A percentile compares a stretch with the other conserved stretches of the same genome.
Conservation (phyloP, 1,140 invertebrate genomes). For the Zaprionus ghesquierei region DNA sequence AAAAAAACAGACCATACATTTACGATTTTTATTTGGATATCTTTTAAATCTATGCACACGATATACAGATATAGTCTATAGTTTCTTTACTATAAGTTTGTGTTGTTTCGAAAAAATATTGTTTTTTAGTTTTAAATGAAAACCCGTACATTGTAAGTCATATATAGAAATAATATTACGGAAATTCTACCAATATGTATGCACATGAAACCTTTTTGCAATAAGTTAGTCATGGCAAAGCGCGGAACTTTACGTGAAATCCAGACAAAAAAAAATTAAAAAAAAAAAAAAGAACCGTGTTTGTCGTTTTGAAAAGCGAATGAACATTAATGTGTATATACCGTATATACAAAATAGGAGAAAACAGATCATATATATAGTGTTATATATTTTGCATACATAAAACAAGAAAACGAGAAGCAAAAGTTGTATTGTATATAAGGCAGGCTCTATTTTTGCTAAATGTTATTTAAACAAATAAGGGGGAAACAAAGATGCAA, state of each 20-base stretch:
- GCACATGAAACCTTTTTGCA: conserved; percentile 68
- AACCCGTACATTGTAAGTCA: conserved; percentile 51
- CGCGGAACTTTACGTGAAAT: conserved; percentile 36
- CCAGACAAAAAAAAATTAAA: conserved; percentile 25
- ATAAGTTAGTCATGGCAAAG: conserved; percentile 75
- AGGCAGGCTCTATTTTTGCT: conserved; percentile 80
- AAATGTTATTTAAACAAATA: conserved; percentile 81
- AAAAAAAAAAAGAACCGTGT: conserved; percentile 17
- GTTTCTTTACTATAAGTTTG: conserved; percentile 63
- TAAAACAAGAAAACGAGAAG: conserved; percentile 43
- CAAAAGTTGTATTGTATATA: conserved; percentile 77
- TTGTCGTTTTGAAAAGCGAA: conserved; percentile 60
- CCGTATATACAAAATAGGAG: conserved; percentile 40
- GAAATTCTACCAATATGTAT: conserved; percentile 62
- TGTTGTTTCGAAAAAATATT: conserved; percentile 74
- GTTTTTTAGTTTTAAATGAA: conserved; percentile 77
- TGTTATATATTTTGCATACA: conserved; percentile 77
- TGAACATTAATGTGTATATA: conserved; percentile 55
- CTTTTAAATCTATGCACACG: conserved; percentile 43
- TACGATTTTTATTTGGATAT: conserved; percentile 51
- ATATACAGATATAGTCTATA: conserved; percentile 56
- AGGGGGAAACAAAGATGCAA: conserved; percentile 63
- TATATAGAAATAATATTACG: conserved; percentile 46
- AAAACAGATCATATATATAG: conserved; percentile 66
- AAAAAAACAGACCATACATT: conserved; percentile 51